Base-by-base conservation (phyloP, 2,888 invertebrate genomes). In the Eupithecia subumbrata region DNA sequence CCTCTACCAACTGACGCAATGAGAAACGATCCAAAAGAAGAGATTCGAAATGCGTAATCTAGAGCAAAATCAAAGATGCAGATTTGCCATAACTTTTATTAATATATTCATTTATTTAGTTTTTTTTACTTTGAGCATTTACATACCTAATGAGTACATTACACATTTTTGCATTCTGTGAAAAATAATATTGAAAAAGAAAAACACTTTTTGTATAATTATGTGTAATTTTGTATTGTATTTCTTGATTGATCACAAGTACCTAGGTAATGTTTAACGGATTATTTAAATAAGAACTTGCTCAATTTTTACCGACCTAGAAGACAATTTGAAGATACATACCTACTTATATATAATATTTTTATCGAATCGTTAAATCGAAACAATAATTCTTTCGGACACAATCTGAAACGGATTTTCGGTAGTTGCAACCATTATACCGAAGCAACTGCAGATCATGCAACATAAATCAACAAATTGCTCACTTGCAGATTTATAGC, bases 401-500 rank as follows among this genome's bases (percentile, higher is more conserved):
- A 18, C 18, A 68, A 22, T 43, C 22, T 25, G 43, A 11, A 67
- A 22, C 40, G 22, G 25, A n/a, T 43, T 25, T 68, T 43, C 16
- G 68, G 43, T 45, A 74, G 18, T 43, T 60, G 67, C 30, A 63
- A 45, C 37, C 66, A 74, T 64, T 69, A 48, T 72, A 74, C 63
- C 45, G 60, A 74, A 30, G 43, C 73, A 69, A 70, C 71, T 73
- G 71, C 76, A 77, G 73, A 77, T 74, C 60, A 52, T 76, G 63
- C 68, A 71, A 67, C 71, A 77, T 75, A 78, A 79, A 79, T 77
- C 77, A 75, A 77, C 76, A 76, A 79, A 79, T 81, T 78, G 73
- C 76, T 78, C 75, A 63, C 73, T 71, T 76, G 69, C 64, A 74
- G 79, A 91, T 91, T 91, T 91, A 90, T 90, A 88, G 82, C 80